Evolutionary conservation across 2,888 invertebrate species (phyloP), one percentile per base, ranked within the genome.

Genomic region (Bombylius major): DNA sequence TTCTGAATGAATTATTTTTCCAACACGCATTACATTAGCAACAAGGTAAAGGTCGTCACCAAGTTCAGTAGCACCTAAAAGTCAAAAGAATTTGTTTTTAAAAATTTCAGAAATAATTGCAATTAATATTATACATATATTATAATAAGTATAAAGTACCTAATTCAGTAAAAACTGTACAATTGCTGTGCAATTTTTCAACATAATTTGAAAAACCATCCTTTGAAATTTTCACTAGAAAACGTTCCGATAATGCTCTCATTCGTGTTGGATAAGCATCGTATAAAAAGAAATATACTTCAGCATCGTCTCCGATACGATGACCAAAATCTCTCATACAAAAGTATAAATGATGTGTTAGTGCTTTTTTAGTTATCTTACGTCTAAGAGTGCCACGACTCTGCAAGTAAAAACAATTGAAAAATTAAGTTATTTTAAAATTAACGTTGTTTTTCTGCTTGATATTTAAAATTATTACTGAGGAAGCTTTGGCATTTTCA

Each of bases 151-250:
- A 59, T 36, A 36, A 8, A 7, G 5, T 42, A 83, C 85, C 76
- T 65, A 82, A 64, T 63, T 79, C 85, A 31, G 91, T 90, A 71
- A 94, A 94, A 57, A 94, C 82, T 32, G 91, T 91, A 70, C 90
- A 90, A 71, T 90, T 90, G 66, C 87, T 88, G 70, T 90, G 87
- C 64, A 91, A 74, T 67, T 90, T 86, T 66, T 92, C 91, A 60
- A 90, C 83, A 70, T 92, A 89, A 72, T 89, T 89, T 14, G 91
- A 88, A 75, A 91, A 89, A 13, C 92, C 93, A 66, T 92, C 90
- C 72, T 89, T 89, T 62, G 89, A 88, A 72, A 93, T 88, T 70
- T 84, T 82, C 64, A 94, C 89, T 67, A 93, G 79, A 76, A 92
- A 94, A 61, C 93, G 78, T 74, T 95, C 95, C 56, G 93, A 91